Base-by-base conservation (phyloP, 2,797 vertebrate species). In the Tachyglossus aculeatus region DNA sequence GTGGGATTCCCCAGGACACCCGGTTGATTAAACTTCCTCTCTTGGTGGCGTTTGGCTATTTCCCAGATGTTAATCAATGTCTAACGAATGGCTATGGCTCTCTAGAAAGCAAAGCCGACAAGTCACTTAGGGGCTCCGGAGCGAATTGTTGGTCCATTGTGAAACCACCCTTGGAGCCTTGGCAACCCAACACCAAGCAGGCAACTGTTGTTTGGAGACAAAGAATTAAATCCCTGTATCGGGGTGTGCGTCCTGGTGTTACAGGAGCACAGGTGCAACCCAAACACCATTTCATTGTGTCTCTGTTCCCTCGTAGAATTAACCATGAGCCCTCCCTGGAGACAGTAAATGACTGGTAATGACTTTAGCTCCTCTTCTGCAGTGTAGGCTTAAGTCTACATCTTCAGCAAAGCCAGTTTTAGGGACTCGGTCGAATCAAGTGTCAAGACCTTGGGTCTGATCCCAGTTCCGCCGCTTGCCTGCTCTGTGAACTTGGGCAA, bases 91-190 rank as follows among this genome's bases (percentile, higher is more conserved):
- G 21, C 25, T 66, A 62, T 57, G 40, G 27, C 34, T 61, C 53
- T 36, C 37, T 56, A 56, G 67, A 60, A 13, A 3, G 39, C 5
- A 34, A 33, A 31, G 22, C 22, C 37, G 47, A 71, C 71, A 41
- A 63, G 58, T 43, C 48, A 65, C 59, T 78, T 62, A 12, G 38
- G 55, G 37, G 18, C 41, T 68, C 47, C 37, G 52, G 71, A 71
- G 37, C 25, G 66, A 37, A 53, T 53, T 37, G 24, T 29, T 62
- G 57, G 39, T 21, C 44, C 56, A 27, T 58, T 39, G 39, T 21
- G 36, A 32, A 44, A 27, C 21, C 39, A 27, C 21, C 39, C 24
- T 7, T 4, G 16, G 24, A 44, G 43, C 43, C 59, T 62, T 65
- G 25, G 22, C n/a, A 50, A 39, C 16, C 36, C 34, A 15, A 25